Conservation (phyloP, 2,113 vertebrate genomes). For the Capreolus pygargus region DNA sequence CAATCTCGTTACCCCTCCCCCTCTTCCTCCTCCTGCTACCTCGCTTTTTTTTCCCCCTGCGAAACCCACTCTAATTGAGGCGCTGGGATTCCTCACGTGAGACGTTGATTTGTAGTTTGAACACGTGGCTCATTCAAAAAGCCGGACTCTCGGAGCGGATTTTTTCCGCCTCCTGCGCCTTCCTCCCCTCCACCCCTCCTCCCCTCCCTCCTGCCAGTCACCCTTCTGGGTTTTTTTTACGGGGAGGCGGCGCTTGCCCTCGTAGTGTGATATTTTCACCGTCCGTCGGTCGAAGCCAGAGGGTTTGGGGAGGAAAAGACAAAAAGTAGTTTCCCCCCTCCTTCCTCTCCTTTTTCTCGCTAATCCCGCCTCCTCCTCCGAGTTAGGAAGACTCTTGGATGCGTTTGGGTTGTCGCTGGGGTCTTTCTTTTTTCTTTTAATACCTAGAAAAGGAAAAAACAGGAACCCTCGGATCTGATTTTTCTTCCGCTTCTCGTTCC, state of each 20-base stretch:
- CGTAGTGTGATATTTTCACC: conserved; percentile 93
- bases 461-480: conserved; percentile 49
- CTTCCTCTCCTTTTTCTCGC: conserved; percentile 56
- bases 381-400: conserved; percentile 70
- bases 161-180: conserved; percentile 68
- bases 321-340: conserved; percentile 85
- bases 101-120: conserved; percentile 99
- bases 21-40: conserved; percentile 32
- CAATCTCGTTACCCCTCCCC: conserved; percentile 73
- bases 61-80: conserved; percentile 92
- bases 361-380: conserved; percentile 73
- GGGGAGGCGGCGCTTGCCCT: conserved; percentile 90
- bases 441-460: conserved; percentile 31
- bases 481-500: conserved; percentile 56
- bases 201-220: conserved; percentile 46
- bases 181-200: conserved; percentile 54
- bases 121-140: conserved; percentile 99
- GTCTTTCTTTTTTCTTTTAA: conserved; percentile 49
- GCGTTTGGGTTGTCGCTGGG: conserved; percentile 50
- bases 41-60: neutral
- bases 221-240: conserved; percentile 74
- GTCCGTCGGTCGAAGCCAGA: conserved; percentile 89
- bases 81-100: conserved; percentile 97
- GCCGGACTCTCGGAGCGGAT: conserved; percentile 90
- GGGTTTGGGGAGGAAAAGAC: conserved; percentile 85